phyloP scores from a whole-genome alignment of 2,888 invertebrate species.

The Ecliptopera silaceata region DNA sequence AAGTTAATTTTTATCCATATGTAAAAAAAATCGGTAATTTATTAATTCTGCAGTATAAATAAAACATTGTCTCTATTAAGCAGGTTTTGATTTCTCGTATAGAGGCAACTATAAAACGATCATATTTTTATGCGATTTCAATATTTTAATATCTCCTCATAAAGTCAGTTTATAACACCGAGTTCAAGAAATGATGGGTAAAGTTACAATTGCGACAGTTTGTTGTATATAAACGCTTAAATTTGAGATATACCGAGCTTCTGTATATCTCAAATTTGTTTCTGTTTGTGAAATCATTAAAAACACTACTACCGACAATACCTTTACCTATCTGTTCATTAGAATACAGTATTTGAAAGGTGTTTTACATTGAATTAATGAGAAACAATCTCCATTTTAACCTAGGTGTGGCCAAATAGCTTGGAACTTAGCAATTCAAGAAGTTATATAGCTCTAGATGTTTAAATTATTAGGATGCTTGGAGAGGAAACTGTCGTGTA shows the following conservation, averaged over 20 bases:
- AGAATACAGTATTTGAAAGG: not conserved
- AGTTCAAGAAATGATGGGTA: conserved; percentile 4
- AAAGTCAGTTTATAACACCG: not conserved
- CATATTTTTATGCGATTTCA: not conserved
- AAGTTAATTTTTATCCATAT: not conserved
- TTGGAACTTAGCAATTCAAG: not conserved
- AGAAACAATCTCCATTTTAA: not conserved
- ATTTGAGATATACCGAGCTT: not conserved
- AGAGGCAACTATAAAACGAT: not conserved
- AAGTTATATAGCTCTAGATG: not conserved
- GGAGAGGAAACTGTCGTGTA: too few species aligned
- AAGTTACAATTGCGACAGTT: not conserved
- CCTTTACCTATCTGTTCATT: not conserved
- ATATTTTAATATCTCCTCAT: not conserved
- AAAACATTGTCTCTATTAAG: not conserved
- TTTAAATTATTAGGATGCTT: not conserved
- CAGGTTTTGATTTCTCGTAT: not conserved
- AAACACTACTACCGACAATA: not conserved
- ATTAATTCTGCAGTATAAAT: not conserved
- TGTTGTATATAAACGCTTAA: not conserved
- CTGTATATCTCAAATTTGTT: not conserved
- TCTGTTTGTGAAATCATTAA: conserved; percentile 2
- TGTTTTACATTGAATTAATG: conserved; percentile 3
- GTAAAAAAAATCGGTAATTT: not conserved
- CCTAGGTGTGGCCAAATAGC: conserved; percentile 1